phyloP scores from a whole-genome alignment of 23 tunicate genomes.

The Diplosoma virens region DNA sequence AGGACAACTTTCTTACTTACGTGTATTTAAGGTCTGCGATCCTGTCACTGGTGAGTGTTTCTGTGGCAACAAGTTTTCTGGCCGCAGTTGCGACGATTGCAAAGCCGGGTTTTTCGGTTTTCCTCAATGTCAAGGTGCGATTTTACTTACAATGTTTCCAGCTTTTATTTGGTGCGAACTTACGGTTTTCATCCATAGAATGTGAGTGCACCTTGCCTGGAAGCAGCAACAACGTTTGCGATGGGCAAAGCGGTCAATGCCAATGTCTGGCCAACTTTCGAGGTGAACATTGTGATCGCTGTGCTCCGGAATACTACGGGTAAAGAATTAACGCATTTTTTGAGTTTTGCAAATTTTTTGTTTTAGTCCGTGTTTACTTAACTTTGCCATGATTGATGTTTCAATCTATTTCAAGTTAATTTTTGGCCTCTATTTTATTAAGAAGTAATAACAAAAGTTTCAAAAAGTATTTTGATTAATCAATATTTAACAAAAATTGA shows the following conservation, averaged over 20 bases:
- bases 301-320: conserved; percentile 91
- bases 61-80: conserved; percentile 66
- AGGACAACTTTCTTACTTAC: not conserved
- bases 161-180: not conserved
- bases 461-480: no score
- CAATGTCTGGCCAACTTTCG: conserved; percentile 76
- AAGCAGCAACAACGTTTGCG: conserved; percentile 61
- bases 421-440: no score
- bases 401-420: no score
- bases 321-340: conserved; percentile 28
- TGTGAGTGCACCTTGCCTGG: conserved; percentile 85
- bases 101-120: conserved; percentile 80
- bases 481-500: no score
- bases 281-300: conserved; percentile 80
- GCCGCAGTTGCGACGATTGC: conserved; percentile 69
- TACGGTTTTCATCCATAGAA: conserved; percentile 15
- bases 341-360: not conserved
- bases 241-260: conserved; percentile 72
- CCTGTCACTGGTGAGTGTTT: conserved; percentile 63
- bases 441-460: no score
- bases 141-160: not conserved
- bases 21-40: conserved; percentile 58
- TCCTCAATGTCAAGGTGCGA: conserved; percentile 78
- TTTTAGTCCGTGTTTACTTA: no score
- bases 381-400: no score